These are phyloP conservation scores for Gymnoscelis rufifasciata DNA, from an alignment of 2,888 invertebrate genomes.

Conservation along the genomic window DNA sequence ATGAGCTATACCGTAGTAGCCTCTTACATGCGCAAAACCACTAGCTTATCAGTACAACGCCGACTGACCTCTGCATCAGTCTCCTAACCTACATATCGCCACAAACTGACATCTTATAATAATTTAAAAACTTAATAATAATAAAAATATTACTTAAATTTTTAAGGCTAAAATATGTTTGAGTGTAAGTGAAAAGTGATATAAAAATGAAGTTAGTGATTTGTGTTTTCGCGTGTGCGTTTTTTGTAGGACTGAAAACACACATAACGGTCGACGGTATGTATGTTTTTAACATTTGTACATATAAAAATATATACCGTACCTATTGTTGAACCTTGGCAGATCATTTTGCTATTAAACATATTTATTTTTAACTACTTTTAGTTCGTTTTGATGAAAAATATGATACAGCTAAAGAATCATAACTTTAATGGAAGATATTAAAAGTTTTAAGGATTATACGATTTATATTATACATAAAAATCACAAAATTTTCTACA, in stretches of 20 bases:
- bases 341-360: too few relatives aligned
- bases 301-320: background rate
- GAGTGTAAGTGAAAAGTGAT: conserved; percentile 2
- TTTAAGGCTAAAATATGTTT: too few relatives aligned
- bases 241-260: conserved; percentile 36
- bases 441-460: too few relatives aligned
- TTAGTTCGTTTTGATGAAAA: too few relatives aligned
- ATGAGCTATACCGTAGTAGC: conserved; percentile 36
- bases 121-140: background rate
- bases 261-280: conserved; percentile 42
- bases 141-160: too few relatives aligned
- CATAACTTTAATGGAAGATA: too few relatives aligned
- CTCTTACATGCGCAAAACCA: conserved; percentile 55
- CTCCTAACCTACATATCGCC: conserved; percentile 10
- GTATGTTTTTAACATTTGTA: background rate
- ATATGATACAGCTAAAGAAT: too few relatives aligned
- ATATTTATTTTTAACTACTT: too few relatives aligned
- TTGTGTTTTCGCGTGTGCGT: conserved; percentile 40
- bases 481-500: too few relatives aligned
- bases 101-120: conserved; percentile 1
- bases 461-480: too few relatives aligned
- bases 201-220: conserved; percentile 45
- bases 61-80: conserved; percentile 43
- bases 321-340: too few relatives aligned
- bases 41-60: conserved; percentile 43